Evolutionary conservation across 2,888 invertebrate genomes (phyloP).

Genomic region (Alloplasta piceator): DNA sequence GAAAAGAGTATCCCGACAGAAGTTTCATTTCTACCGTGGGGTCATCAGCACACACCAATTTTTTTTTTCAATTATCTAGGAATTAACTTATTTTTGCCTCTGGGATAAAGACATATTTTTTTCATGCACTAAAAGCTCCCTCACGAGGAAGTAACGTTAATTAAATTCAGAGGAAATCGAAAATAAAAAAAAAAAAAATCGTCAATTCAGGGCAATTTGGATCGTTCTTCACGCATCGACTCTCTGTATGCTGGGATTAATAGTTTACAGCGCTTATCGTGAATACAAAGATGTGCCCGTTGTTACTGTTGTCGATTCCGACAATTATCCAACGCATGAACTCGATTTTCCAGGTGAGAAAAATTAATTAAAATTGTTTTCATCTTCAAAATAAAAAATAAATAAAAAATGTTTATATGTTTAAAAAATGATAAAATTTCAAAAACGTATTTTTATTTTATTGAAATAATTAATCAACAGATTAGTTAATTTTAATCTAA

Average conservation of each 20-base stretch:
- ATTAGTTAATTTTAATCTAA: not conserved
- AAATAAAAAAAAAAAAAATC: not conserved
- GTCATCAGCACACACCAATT: no score
- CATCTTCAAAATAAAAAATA: no score
- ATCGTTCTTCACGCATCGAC: constrained; percentile 63
- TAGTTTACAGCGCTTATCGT: constrained; percentile 49
- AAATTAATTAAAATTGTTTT: not conserved
- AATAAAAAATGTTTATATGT: not conserved
- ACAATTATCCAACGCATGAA: constrained; percentile 61
- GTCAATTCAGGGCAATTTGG: constrained; percentile 68
- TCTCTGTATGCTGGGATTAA: constrained; percentile 42
- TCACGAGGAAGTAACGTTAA: no score
- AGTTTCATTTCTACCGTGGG: no score
- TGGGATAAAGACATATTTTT: no score
- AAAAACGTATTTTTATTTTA: no score
- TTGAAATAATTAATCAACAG: not conserved
- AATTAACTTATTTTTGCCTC: no score
- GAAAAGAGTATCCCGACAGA: no score
- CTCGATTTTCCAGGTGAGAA: constrained; percentile 71
- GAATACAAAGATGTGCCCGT: constrained; percentile 63
- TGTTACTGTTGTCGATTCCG: constrained; percentile 62
- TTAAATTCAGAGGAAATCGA: no score
- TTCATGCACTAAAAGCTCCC: no score
- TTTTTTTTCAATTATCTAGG: no score
- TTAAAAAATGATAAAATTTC: no score